These are phyloP conservation scores for Romanogobio albipinnatus DNA, from an alignment of 2,113 vertebrate genomes.

Conservation along the genomic window DNA sequence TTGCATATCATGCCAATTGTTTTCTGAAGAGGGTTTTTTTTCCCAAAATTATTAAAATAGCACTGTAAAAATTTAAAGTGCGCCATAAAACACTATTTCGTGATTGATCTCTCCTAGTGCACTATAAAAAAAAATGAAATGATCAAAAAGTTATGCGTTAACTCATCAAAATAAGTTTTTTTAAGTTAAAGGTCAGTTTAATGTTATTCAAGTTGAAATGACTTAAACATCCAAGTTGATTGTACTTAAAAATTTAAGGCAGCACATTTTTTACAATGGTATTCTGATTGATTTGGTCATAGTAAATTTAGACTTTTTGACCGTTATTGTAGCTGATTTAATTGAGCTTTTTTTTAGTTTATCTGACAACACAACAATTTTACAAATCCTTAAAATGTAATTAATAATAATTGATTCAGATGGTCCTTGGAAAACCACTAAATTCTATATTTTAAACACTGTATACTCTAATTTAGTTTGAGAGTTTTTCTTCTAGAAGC, in stretches of 20 bases:
- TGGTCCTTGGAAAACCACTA: background rate
- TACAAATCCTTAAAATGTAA: too few relatives aligned
- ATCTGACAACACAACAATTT: background rate
- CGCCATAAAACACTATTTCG: too few relatives aligned
- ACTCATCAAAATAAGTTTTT: too few relatives aligned
- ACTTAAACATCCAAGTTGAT: too few relatives aligned
- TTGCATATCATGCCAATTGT: background rate
- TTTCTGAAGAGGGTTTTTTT: background rate
- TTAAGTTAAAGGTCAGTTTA: too few relatives aligned
- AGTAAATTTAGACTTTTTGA: background rate
- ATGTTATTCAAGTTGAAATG: too few relatives aligned
- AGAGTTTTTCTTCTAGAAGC: background rate
- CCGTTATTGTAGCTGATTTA: background rate
- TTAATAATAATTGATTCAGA: too few relatives aligned
- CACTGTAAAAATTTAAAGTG: background rate
- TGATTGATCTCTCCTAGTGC: background rate
- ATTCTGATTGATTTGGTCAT: background rate
- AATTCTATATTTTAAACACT: background rate
- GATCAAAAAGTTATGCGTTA: too few relatives aligned
- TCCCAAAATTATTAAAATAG: background rate
- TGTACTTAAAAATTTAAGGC: too few relatives aligned
- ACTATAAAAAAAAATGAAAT: too few relatives aligned
- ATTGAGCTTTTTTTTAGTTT: too few relatives aligned
- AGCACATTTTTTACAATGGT: too few relatives aligned
- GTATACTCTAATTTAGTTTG: background rate